Conservation (phyloP, 2,113 vertebrate genomes). For the Xenus cinereus region DNA sequence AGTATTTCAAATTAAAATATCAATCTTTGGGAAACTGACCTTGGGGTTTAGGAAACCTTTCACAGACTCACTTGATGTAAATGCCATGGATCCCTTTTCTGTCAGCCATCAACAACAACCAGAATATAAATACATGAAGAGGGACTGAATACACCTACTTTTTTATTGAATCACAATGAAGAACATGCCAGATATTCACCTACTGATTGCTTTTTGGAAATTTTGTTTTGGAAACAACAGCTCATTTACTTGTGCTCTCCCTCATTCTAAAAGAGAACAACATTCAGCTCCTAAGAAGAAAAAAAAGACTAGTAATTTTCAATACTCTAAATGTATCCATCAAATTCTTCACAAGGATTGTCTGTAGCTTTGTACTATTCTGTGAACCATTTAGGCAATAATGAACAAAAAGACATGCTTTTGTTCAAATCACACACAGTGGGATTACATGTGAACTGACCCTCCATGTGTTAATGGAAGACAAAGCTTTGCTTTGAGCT, state of each 20-base stretch:
- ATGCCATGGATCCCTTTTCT: not conserved
- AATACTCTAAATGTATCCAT: not conserved
- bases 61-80: not conserved
- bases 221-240: not conserved
- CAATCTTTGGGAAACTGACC: not conserved
- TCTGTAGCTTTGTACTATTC: not conserved
- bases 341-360: not conserved
- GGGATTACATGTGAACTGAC: constrained; percentile 1
- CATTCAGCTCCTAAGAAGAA: not conserved
- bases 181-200: not conserved
- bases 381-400: constrained; percentile 12
- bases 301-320: not conserved
- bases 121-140: not conserved
- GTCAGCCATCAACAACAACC: not conserved
- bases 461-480: not conserved
- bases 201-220: not conserved
- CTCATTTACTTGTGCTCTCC: not conserved
- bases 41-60: not conserved
- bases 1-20: not conserved
- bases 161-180: not conserved
- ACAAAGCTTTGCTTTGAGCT: constrained; percentile 42
- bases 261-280: not conserved
- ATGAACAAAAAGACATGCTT: constrained; percentile 14
- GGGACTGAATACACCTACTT: not conserved
- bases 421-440: constrained; percentile 33